Percentiles rank a stretch among this genome's conserved stretches.
Conservation (phyloP, 2,888 invertebrate species). For the Embidobia sp. region DNA sequence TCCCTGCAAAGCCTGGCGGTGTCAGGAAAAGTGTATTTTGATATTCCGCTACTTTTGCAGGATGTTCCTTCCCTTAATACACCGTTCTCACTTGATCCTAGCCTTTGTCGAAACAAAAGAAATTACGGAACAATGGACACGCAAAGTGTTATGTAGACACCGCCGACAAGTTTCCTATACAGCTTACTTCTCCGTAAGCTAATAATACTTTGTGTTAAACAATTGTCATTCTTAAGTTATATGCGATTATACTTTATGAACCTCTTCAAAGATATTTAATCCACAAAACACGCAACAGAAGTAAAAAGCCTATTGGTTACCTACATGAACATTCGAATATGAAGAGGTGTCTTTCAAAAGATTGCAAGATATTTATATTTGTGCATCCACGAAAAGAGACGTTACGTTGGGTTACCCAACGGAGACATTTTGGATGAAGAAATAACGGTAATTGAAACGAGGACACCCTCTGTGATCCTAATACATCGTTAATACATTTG, state of each 20-base stretch:
- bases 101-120: constrained; percentile 57
- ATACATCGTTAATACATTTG: constrained; percentile 39
- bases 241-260: too few relatives aligned
- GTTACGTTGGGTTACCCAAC: not conserved
- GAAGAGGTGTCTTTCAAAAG: too few relatives aligned
- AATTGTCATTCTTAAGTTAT: constrained; percentile 12
- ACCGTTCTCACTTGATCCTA: constrained; percentile 53
- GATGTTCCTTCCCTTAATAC: constrained; percentile 50
- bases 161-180: constrained; percentile 41
- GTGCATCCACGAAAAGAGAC: too few relatives aligned
- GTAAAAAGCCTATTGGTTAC: too few relatives aligned
- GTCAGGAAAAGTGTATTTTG: constrained; percentile 77
- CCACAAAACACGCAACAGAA: too few relatives aligned
- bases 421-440: constrained; percentile 18
- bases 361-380: too few relatives aligned
- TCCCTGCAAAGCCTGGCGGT: constrained; percentile 72
- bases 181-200: constrained; percentile 24
- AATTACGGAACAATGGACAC: constrained; percentile 60
- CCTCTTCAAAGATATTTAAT: not conserved
- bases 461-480: constrained; percentile 25
- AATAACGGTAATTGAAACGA: constrained; percentile 21
- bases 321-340: too few relatives aligned
- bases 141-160: constrained; percentile 38
- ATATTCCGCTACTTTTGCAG: constrained; percentile 74
- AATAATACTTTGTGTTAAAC: constrained; percentile 29